phyloP scores from a whole-genome alignment of 2,888 invertebrate species.

The Sphaerophoria rueppellii region DNA sequence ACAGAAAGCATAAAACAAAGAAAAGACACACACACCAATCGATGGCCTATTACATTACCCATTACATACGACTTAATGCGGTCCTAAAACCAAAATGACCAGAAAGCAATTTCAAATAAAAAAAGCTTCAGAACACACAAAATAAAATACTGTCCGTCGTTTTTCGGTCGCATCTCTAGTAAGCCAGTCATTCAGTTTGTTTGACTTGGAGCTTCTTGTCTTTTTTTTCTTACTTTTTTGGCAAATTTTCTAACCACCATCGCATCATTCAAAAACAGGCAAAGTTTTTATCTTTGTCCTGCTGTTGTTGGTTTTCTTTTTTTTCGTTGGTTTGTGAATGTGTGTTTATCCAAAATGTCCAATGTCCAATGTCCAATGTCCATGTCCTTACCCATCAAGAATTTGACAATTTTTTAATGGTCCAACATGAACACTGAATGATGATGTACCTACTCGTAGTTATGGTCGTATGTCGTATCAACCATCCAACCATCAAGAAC shows the following conservation, averaged over 20 bases:
- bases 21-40: slow-evolving; percentile 15
- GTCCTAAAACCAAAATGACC: slow-evolving; percentile 49
- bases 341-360: slow-evolving; percentile 14
- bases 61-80: slow-evolving; percentile 18
- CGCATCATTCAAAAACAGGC: slow-evolving; percentile 12
- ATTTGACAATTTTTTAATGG: slow-evolving; percentile 70
- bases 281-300: background rate
- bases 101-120: slow-evolving; percentile 45
- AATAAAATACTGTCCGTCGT: background rate
- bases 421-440: slow-evolving; percentile 46
- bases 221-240: slow-evolving; percentile 14
- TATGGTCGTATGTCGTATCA: background rate
- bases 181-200: slow-evolving; percentile 36
- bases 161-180: background rate
- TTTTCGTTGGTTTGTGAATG: slow-evolving; percentile 2
- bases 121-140: background rate
- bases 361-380: slow-evolving; percentile 14
- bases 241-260: slow-evolving; percentile 23
- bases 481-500: slow-evolving; percentile 5
- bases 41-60: slow-evolving; percentile 22
- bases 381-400: slow-evolving; percentile 54
- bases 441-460: background rate
- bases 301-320: background rate
- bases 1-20: background rate
- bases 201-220: slow-evolving; percentile 27